These are phyloP conservation scores for Panagrolaimus sp. DNA, from an alignment of 1,140 invertebrate genomes.

Conservation along the genomic window DNA sequence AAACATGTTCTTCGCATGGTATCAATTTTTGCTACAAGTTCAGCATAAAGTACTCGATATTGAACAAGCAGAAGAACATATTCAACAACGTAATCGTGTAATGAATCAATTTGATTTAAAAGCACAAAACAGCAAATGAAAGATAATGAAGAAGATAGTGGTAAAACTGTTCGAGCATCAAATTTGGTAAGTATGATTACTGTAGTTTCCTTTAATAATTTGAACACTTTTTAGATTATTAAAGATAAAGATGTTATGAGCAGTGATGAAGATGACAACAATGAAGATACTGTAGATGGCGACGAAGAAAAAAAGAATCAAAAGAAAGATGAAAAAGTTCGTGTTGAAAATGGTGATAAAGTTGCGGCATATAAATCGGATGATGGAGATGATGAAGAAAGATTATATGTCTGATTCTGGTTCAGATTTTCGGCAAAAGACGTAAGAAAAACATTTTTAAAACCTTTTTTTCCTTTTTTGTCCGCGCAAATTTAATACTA, in stretches of 20 bases:
- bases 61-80: slow-evolving; percentile 56
- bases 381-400: no score
- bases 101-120: slow-evolving; percentile 58
- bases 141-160: slow-evolving; percentile 44
- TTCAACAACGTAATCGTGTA: slow-evolving; percentile 46
- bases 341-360: slow-evolving; percentile 54
- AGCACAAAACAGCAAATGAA: slow-evolving; percentile 47
- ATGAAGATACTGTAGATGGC: slow-evolving; percentile 30
- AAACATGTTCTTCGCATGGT: slow-evolving; percentile 52
- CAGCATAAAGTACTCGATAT: slow-evolving; percentile 48
- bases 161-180: slow-evolving; percentile 13
- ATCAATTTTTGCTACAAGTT: slow-evolving; percentile 47
- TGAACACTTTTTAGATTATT: slow-evolving; percentile 47
- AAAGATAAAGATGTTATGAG: slow-evolving; percentile 48
- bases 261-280: slow-evolving; percentile 40
- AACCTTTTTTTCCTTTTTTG: no score
- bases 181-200: slow-evolving; percentile 6
- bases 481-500: no score
- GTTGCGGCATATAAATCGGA: no score
- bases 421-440: no score
- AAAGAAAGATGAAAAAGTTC: slow-evolving; percentile 51
- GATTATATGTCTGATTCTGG: no score
- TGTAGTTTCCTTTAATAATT: neutral
- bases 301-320: slow-evolving; percentile 26
- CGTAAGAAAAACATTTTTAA: no score